Evolutionary conservation across 2,888 invertebrate species (phyloP).

Genomic region (Agrochola circellaris): DNA sequence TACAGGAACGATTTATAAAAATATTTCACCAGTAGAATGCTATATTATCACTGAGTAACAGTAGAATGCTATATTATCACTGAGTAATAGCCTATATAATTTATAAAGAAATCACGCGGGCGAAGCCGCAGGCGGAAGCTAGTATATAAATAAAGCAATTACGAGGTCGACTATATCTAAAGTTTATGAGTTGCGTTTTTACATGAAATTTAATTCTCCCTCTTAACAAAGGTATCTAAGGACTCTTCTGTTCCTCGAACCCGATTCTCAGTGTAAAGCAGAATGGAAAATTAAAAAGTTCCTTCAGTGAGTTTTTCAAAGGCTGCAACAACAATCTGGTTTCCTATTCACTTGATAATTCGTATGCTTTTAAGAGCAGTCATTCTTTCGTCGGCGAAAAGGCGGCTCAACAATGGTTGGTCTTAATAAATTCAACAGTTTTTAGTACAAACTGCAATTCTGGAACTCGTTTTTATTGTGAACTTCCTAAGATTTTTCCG

Average conservation of each 20-base stretch:
- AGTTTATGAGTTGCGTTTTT: not conserved
- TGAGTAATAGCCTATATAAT: no score
- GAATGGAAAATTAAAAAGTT: not conserved
- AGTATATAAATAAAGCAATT: not conserved
- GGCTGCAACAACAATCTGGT: not conserved
- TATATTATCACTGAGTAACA: no score
- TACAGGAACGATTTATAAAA: no score
- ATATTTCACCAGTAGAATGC: no score
- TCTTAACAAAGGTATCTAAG: not conserved
- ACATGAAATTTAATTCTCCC: not conserved
- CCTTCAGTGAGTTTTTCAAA: not conserved
- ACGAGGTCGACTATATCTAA: not conserved
- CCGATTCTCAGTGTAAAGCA: not conserved
- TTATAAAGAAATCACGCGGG: no score
- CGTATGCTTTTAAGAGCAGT: not conserved
- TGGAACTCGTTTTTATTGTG: slow-evolving; percentile 11
- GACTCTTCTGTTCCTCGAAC: not conserved
- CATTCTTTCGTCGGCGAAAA: not conserved
- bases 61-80: no score
- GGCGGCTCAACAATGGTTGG: not conserved
- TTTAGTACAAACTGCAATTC: slow-evolving; percentile 12
- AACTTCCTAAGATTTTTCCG: slow-evolving; percentile 6
- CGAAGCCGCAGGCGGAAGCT: no score
- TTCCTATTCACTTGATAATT: not conserved
- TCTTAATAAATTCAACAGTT: slow-evolving; percentile 29